Conservation (phyloP, 1,140 invertebrate species). For the Calliopsis andreniformis region DNA sequence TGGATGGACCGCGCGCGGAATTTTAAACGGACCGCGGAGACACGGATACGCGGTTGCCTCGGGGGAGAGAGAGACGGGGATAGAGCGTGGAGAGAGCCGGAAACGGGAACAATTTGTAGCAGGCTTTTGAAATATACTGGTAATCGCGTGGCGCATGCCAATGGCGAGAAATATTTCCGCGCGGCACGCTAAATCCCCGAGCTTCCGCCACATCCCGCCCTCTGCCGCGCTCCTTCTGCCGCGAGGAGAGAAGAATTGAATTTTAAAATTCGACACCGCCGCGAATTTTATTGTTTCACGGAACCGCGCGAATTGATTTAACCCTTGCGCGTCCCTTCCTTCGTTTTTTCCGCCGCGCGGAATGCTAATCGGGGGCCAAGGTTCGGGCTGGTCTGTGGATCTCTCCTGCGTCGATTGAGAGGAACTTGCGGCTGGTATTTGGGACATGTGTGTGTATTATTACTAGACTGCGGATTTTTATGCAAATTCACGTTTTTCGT, state of each 20-base stretch:
- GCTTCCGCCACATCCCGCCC: background rate
- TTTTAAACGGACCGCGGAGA: slow-evolving; percentile 50
- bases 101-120: slow-evolving; percentile 50
- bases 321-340: slow-evolving; percentile 13
- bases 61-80: too few species aligned
- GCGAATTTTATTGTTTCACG: slow-evolving; percentile 40
- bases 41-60: slow-evolving; percentile 18
- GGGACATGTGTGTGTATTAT: too few species aligned
- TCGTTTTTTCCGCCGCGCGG: background rate
- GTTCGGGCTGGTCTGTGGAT: too few species aligned
- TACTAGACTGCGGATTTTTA: too few species aligned
- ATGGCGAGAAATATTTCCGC: slow-evolving; percentile 42
- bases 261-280: slow-evolving; percentile 49
- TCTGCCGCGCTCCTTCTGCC: background rate
- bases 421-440: too few species aligned
- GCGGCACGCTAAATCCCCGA: slow-evolving; percentile 20
- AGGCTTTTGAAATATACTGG: slow-evolving; percentile 43
- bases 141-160: slow-evolving; percentile 49
- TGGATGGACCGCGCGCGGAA: slow-evolving; percentile 38
- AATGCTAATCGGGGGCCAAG: slow-evolving; percentile 19
- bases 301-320: slow-evolving; percentile 42
- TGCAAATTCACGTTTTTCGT: too few species aligned
- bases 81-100: too few species aligned
- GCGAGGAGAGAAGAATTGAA: slow-evolving; percentile 17
- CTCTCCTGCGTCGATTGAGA: too few species aligned